phyloP scores from a whole-genome alignment of 2,797 vertebrate genomes.

The Danio choprae region DNA sequence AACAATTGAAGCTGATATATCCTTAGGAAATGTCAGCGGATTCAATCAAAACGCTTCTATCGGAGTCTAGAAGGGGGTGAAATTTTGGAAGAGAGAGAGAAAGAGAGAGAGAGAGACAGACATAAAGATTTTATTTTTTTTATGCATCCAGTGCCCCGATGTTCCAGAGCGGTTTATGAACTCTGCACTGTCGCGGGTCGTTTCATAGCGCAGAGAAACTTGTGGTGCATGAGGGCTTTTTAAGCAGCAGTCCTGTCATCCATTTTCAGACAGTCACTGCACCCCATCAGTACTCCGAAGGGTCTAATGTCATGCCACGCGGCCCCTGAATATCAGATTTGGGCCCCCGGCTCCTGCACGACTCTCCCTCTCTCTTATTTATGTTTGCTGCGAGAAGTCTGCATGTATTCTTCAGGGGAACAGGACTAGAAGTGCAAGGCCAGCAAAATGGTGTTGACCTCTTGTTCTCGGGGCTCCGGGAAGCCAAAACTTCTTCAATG shows the following conservation, averaged over 20 bases:
- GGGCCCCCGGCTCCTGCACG: slow-evolving; percentile 41
- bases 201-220: slow-evolving; percentile 41
- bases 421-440: slow-evolving; percentile 43
- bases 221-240: slow-evolving; percentile 49
- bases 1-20: slow-evolving; percentile 38
- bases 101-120: background rate
- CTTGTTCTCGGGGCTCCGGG: slow-evolving; percentile 17
- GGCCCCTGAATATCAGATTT: slow-evolving; percentile 67
- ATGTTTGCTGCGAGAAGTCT: slow-evolving; percentile 46
- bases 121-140: background rate
- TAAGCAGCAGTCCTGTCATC: slow-evolving; percentile 61
- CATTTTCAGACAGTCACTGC: slow-evolving; percentile 64
- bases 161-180: slow-evolving; percentile 34
- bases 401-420: slow-evolving; percentile 40
- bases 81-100: slow-evolving; percentile 3
- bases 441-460: slow-evolving; percentile 52
- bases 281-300: slow-evolving; percentile 68
- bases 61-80: slow-evolving; percentile 6
- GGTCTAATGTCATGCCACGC: slow-evolving; percentile 68
- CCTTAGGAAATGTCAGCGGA: slow-evolving; percentile 51
- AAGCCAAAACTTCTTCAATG: slow-evolving; percentile 52
- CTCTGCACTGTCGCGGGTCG: slow-evolving; percentile 3
- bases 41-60: slow-evolving; percentile 42
- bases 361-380: slow-evolving; percentile 48
- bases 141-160: slow-evolving; percentile 23